Evolutionary conservation across 2,113 vertebrate genomes (phyloP), one percentile per base, ranked within the genome.

Genomic region (Dasyprocta punctata): DNA sequence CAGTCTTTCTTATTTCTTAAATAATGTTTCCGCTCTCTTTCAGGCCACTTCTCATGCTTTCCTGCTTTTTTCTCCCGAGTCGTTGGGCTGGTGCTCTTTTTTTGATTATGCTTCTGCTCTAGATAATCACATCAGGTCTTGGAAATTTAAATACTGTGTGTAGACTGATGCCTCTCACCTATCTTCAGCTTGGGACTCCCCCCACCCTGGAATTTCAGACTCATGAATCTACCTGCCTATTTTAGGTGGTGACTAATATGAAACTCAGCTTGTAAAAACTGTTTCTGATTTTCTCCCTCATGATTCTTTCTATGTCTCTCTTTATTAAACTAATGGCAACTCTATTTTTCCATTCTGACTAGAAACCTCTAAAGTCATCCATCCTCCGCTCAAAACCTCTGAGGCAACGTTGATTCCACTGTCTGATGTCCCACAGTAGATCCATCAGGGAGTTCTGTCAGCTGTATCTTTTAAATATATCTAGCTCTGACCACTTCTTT

Each of bases 1-100:
- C 54, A 60, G n/a, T 58, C 19, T 56, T 58, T 3, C 24, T 89
- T 95, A 80, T 95, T 94, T 96, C 44, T 93, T 85, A 89, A 91
- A 10, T 86, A 89, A 87, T 41, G 0, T 83, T 92, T 94, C 28
- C 96, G 61, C 11, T 95, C 14, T 60, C 22, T 67, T 22, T 80
- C 36, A 67, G 73, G 71, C 19, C 83, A 75, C 47, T 94, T 89
- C 49, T 80, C 17, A 30, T 47, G 58, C 36, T 86, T 84, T 87
- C 33, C 49, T 88, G 33, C 63, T 33, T 56, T 0, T 94, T 85
- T 38, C 9, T 92, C 13, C n/a, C 1, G 16, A 92, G 41, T 90
- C 58, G 41, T 97, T 90, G 71, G 47, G 52, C 24, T 92, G 47
- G 75, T 95, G n/a, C 30, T 94, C 16, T 71, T 75, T 75, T 75